Percentiles rank a stretch among this genome's conserved stretches.
Conservation (phyloP, 1,140 invertebrate genomes). For the Limonius californicus region DNA sequence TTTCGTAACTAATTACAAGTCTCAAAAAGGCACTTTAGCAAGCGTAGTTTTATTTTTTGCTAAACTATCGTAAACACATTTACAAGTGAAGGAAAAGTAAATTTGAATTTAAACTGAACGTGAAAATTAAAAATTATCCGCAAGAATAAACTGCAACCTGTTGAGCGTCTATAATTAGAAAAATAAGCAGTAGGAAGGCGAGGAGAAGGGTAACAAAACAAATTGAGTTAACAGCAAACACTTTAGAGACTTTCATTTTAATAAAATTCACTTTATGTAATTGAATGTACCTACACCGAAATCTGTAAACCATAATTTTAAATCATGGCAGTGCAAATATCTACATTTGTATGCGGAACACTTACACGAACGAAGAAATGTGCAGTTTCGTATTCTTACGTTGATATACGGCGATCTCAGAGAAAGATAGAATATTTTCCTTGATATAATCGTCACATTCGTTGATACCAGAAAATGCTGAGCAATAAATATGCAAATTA, state of each 20-base stretch:
- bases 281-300: conserved; percentile 13
- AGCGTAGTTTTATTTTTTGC: too few species aligned
- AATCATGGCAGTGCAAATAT: conserved; percentile 23
- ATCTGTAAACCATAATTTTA: conserved; percentile 29
- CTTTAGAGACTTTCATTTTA: conserved; percentile 23
- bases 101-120: conserved; percentile 11
- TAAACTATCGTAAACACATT: too few species aligned
- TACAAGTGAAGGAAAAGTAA: background rate
- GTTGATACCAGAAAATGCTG: too few species aligned
- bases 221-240: conserved; percentile 38
- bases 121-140: conserved; percentile 36
- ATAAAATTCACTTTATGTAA: conserved; percentile 14
- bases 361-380: conserved; percentile 22
- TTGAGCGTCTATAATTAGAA: conserved; percentile 34
- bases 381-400: conserved; percentile 19
- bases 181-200: conserved; percentile 29
- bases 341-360: conserved; percentile 27
- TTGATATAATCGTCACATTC: background rate
- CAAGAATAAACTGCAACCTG: conserved; percentile 33
- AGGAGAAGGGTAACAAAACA: conserved; percentile 33
- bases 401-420: conserved; percentile 20
- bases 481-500: too few species aligned
- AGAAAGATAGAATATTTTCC: conserved; percentile 6
- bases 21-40: too few species aligned
- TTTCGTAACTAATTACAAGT: too few species aligned